Evolutionary conservation across 1,140 invertebrate genomes (phyloP), one percentile per base, ranked within the genome.

Genomic region (Zaprionus vittiger): DNA sequence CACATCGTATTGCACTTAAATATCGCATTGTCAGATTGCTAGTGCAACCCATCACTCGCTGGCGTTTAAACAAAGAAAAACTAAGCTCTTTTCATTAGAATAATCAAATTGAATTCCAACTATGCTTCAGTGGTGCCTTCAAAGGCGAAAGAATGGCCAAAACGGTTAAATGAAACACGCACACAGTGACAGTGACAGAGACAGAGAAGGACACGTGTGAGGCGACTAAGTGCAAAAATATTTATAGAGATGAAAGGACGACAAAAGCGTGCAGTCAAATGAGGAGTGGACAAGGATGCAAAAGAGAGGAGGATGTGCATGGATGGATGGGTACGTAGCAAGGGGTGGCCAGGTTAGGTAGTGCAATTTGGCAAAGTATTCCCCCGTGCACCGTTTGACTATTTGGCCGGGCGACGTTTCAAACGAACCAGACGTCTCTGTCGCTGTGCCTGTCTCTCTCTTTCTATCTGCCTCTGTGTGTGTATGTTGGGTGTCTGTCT

Each of bases 291-390:
- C 80, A 66, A 78, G 72, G 60, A 72, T 59, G 67, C 59, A 31
- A 69, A 41, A 55, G 41, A 38, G 24, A 44, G 31, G n/a, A 47
- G 7, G 41, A 47, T 17, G 41, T n/a, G 41, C 41, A 47, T 20
- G n/a, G 41, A 15, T 2, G 37, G 4, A 38, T 4, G 14, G 37
- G 37, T 38, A 38, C 14, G 14, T 4, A 12, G 37, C 37, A 38
- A 38, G 37, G 37, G 59, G 57, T 49, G 67, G 59, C 60, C 28
- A 66, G 59, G 56, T 69, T 64, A 69, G 77, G 59, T 22, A 80
- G 77, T 83, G 85, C 86, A 90, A 90, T 90, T 90, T 90, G 85
- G 85, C 68, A 90, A 90, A 90, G 85, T 90, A 85, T 90, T 90
- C 85, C 85, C 85, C 81, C 76, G 73, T 90, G 84, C 63, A 73